These are phyloP conservation scores for Calliphora vomitoria DNA, from an alignment of 2,888 invertebrate species.

Conservation along the genomic window DNA sequence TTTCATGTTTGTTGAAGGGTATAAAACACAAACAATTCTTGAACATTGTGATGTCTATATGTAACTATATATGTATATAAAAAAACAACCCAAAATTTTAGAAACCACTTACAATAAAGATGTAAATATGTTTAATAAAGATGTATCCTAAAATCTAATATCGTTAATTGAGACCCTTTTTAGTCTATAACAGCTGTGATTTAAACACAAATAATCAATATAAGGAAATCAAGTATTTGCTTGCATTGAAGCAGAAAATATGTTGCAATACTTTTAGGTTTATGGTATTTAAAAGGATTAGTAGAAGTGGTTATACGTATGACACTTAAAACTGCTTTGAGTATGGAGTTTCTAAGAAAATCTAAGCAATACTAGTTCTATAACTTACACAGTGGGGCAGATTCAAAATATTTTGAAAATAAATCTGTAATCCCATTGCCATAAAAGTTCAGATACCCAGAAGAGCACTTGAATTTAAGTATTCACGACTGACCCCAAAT, in stretches of 20 bases:
- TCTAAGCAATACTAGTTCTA: no score
- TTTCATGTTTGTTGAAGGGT: background rate
- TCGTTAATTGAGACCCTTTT: slow-evolving; percentile 9
- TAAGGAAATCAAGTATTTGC: background rate
- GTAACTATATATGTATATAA: background rate
- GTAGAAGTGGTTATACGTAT: no score
- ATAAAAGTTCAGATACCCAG: no score
- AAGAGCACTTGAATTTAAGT: no score
- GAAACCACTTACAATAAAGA: background rate
- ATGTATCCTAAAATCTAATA: background rate
- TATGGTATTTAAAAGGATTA: no score
- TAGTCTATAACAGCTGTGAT: background rate
- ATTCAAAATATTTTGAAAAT: no score
- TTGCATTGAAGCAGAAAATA: background rate
- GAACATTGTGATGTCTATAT: background rate
- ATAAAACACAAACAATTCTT: background rate
- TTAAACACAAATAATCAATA: background rate
- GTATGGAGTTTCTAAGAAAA: no score
- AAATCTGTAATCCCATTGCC: no score
- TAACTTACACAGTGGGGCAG: no score
- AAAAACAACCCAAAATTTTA: background rate
- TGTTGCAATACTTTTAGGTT: no score
- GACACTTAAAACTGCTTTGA: no score
- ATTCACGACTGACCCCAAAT: no score
- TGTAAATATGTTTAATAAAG: background rate